These are phyloP conservation scores for Epiblema foenella DNA, from an alignment of 2,888 invertebrate species.

Conservation along the genomic window DNA sequence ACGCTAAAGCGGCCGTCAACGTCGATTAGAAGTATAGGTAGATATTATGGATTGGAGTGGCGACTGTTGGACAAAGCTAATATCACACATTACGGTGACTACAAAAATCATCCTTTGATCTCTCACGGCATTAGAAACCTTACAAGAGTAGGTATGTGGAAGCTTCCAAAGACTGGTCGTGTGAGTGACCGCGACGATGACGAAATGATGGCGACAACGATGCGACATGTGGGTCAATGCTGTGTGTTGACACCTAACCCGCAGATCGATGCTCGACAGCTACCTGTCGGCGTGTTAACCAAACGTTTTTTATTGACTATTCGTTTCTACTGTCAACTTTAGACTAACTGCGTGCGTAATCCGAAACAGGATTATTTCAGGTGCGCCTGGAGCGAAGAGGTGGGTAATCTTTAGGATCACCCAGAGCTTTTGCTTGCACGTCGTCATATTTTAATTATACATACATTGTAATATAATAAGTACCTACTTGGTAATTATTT, in stretches of 20 bases:
- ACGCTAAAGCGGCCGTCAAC: too few relatives aligned
- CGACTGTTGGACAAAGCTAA: not conserved
- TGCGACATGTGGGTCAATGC: slow-evolving; percentile 77
- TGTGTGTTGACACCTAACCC: slow-evolving; percentile 66
- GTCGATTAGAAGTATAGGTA: too few relatives aligned
- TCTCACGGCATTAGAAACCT: slow-evolving; percentile 28
- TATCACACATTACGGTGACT: not conserved
- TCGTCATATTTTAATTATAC: not conserved
- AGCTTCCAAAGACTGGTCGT: slow-evolving; percentile 32
- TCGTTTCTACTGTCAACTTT: not conserved
- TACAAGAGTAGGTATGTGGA: slow-evolving; percentile 8
- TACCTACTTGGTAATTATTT: too few relatives aligned
- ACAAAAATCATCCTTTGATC: not conserved
- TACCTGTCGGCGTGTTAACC: not conserved
- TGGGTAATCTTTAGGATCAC: not conserved
- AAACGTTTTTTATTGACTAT: not conserved
- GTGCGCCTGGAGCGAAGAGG: not conserved
- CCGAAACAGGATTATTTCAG: not conserved
- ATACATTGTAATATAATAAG: not conserved
- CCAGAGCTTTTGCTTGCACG: not conserved
- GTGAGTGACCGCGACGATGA: slow-evolving; percentile 46
- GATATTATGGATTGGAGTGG: not conserved
- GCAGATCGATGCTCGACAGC: slow-evolving; percentile 43
- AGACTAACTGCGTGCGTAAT: too few relatives aligned
- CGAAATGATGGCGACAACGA: slow-evolving; percentile 53